These are phyloP conservation scores for Oncorhynchus masou DNA, from an alignment of 2,113 vertebrate species.

Conservation along the genomic window DNA sequence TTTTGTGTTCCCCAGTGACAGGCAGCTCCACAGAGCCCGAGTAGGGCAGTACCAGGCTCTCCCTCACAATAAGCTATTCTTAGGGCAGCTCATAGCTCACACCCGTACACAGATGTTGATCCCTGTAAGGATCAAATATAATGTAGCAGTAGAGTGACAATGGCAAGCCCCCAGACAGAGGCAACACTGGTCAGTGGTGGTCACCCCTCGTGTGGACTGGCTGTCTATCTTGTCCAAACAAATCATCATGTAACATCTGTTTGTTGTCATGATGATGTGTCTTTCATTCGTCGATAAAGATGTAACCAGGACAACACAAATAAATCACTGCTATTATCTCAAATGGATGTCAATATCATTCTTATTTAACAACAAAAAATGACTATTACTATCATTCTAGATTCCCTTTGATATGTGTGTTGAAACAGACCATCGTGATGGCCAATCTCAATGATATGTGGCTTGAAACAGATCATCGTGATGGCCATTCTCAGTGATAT, in stretches of 20 bases:
- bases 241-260: constrained; percentile 1
- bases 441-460: too few species aligned
- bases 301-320: background rate
- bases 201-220: background rate
- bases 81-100: constrained; percentile 24
- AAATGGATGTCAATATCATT: too few species aligned
- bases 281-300: background rate
- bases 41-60: constrained; percentile 69
- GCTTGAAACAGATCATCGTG: too few species aligned
- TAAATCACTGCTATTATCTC: background rate
- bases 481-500: too few species aligned
- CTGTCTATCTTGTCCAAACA: constrained; percentile 2
- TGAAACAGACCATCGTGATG: too few species aligned
- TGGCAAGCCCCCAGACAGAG: constrained; percentile 3
- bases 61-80: constrained; percentile 75
- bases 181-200: background rate
- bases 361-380: too few species aligned
- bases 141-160: constrained; percentile 22
- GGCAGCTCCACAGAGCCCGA: background rate
- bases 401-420: too few species aligned
- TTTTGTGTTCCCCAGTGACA: constrained; percentile 3
- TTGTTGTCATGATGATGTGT: background rate
- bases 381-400: too few species aligned
- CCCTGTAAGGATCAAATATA: constrained; percentile 31
- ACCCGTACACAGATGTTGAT: constrained; percentile 25